Evolutionary conservation across 1,140 invertebrate species (phyloP).

Genomic region (Rhagoletis pomonella): DNA sequence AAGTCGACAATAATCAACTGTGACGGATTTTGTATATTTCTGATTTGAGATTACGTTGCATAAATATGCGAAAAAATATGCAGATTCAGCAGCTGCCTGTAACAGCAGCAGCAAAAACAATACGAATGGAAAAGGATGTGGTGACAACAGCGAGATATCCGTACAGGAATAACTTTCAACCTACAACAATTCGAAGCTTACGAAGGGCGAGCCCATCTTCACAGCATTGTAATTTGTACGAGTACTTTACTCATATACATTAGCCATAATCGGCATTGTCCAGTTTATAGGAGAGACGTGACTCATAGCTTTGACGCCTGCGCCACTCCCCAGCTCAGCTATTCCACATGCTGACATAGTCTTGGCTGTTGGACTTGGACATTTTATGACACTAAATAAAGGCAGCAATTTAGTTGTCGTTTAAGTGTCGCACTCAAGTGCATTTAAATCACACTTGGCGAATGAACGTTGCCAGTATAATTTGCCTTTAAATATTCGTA

Average conservation of each 20-base stretch:
- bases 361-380: not conserved
- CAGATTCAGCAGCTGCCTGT: not conserved
- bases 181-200: not conserved
- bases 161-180: not conserved
- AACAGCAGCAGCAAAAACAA: not conserved
- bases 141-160: not conserved
- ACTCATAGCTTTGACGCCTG: not conserved
- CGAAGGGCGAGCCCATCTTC: not conserved
- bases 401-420: slow-evolving; percentile 49
- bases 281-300: slow-evolving; percentile 48
- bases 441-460: slow-evolving; percentile 48
- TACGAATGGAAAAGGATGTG: not conserved
- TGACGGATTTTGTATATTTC: not conserved
- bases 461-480: slow-evolving; percentile 10
- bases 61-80: not conserved
- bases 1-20: slow-evolving; percentile 15
- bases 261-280: not conserved
- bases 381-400: slow-evolving; percentile 55
- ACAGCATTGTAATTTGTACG: not conserved
- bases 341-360: too few relatives aligned
- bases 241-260: not conserved
- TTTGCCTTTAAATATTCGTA: slow-evolving; percentile 46
- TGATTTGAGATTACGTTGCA: slow-evolving; percentile 27
- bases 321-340: not conserved
- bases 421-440: slow-evolving; percentile 49